Conservation (phyloP, 2,888 invertebrate genomes). For the Meganola albula region DNA sequence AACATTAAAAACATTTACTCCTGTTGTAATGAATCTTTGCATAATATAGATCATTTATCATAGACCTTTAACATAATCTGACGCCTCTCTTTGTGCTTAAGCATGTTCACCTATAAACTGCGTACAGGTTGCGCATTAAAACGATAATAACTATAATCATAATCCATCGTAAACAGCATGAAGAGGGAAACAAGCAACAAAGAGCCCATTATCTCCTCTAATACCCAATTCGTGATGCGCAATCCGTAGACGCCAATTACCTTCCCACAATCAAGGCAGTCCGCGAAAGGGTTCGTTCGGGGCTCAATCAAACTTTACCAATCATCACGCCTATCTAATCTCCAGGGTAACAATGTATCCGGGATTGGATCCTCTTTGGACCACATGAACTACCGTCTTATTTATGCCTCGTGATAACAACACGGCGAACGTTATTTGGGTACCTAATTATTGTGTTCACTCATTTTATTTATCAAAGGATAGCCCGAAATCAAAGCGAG, state of each 20-base stretch:
- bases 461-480: slow-evolving; percentile 10
- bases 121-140: too few species aligned
- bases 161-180: slow-evolving; percentile 7
- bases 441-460: slow-evolving; percentile 24
- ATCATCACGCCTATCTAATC: slow-evolving; percentile 72
- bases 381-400: slow-evolving; percentile 56
- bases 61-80: too few species aligned
- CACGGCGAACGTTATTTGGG: slow-evolving; percentile 17
- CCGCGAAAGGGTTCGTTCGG: slow-evolving; percentile 60
- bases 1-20: too few species aligned
- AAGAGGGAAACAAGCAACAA: slow-evolving; percentile 26
- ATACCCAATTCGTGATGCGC: slow-evolving; percentile 39
- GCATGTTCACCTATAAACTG: too few species aligned
- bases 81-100: too few species aligned
- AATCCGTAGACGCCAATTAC: slow-evolving; percentile 55
- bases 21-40: too few species aligned
- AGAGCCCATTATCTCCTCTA: slow-evolving; percentile 34
- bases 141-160: slow-evolving; percentile 15
- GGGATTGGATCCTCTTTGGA: slow-evolving; percentile 55
- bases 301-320: slow-evolving; percentile 73
- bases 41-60: too few species aligned
- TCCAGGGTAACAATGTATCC: slow-evolving; percentile 65
- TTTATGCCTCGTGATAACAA: slow-evolving; percentile 61
- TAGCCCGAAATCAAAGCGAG: too few species aligned
- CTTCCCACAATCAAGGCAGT: slow-evolving; percentile 58